Base-by-base conservation (phyloP, 2,113 vertebrate genomes). In the Hippocampus guttulatus region DNA sequence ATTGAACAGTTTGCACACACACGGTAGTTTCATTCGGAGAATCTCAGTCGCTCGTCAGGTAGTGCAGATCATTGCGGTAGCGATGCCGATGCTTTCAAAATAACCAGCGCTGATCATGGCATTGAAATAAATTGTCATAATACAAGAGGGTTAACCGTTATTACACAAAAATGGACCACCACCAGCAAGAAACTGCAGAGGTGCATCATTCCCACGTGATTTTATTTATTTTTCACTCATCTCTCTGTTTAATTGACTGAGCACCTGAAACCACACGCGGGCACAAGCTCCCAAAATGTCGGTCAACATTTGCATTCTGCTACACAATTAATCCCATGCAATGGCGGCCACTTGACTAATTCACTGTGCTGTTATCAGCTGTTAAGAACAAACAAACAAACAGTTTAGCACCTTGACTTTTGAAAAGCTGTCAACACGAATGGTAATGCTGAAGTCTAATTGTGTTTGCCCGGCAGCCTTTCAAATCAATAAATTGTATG, bases 31-130 rank as follows among this genome's bases (percentile, higher is more conserved):
- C 82, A 84, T 84, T 83, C 77, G 87, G 68, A 73, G n/a, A 57
- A 62, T 58, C 75, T 67, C 67, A 16, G 85, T 55, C 62, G 82
- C 73, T 69, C 16, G 62, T 51, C 74, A 78, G 84, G 72, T 73
- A 68, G 75, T 27, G 54, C 68, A 14, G 64, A 47, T 54, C 45
- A 3, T 70, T 57, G 80, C 71, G 8, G 67, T 75, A 54, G 85
- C 77, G 75, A n/a, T 77, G 85, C 84, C 78, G 84, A 83, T 72
- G 80, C 52, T 73, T 73, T 58, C 70, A 23, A 79, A 82, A 79
- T 85, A 84, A 73, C 74, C 72, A 11, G 33, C 0, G 41, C 41
- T 69, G 70, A 49, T 27, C 30, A 73, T 66, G 55, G 76, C 30
- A 54, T 55, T 54, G 81, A 69, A 79, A 55, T 6, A 70, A 69